Percentiles rank a stretch among this genome's conserved stretches.
Evolutionary conservation across 2,888 invertebrate genomes (phyloP).

Genomic region (Caenorhabditis zanzibari): DNA sequence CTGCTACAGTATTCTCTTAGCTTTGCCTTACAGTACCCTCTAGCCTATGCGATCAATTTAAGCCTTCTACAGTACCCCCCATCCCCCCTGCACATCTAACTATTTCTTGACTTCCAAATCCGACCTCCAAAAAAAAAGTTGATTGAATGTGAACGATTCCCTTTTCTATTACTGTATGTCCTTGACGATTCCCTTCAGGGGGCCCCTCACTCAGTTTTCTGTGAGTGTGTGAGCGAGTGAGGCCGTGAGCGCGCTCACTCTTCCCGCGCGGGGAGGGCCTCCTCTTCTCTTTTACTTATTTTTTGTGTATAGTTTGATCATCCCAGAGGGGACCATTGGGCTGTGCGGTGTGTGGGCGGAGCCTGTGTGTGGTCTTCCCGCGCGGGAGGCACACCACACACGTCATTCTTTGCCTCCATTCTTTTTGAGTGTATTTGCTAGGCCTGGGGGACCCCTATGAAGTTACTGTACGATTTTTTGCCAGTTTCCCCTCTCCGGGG

Average conservation of each 20-base stretch:
- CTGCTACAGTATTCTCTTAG: no score
- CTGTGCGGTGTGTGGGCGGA: conserved; percentile 32
- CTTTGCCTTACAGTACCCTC: not conserved
- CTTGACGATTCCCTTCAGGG: no score
- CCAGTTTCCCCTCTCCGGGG: no score
- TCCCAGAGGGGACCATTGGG: not conserved
- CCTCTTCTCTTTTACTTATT: not conserved
- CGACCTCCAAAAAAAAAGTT: conserved; percentile 14
- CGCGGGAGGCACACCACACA: not conserved
- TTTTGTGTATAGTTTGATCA: conserved; percentile 57
- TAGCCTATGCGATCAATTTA: not conserved
- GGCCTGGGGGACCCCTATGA: no score
- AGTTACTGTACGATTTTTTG: no score
- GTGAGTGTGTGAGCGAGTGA: not conserved
- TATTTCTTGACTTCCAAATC: conserved; percentile 9
- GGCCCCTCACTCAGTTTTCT: no score
- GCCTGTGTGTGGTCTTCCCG: not conserved
- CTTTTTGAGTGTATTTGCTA: no score
- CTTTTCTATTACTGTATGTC: conserved; percentile 33
- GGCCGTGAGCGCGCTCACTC: conserved; percentile 18
- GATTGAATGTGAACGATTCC: conserved; percentile 35
- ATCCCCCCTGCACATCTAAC: conserved; percentile 6
- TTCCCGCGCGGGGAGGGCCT: not conserved
- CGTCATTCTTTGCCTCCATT: no score
- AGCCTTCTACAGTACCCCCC: not conserved